Conservation (phyloP, 2,113 vertebrate species). For the Bucco capensis region DNA sequence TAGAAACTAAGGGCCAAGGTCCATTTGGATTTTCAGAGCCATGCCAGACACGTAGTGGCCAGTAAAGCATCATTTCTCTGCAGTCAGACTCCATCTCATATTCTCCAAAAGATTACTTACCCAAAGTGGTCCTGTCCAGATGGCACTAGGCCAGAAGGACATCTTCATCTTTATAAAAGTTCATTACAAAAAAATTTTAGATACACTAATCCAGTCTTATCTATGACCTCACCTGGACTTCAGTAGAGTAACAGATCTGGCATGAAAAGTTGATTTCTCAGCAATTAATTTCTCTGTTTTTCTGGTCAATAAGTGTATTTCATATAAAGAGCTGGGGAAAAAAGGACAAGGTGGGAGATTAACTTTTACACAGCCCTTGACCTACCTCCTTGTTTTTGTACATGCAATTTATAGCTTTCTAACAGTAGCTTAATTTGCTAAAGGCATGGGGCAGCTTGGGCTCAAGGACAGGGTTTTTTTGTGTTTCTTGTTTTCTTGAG, state of each 20-base stretch:
- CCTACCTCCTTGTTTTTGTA: not conserved
- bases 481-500: not conserved
- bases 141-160: not conserved
- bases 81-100: not conserved
- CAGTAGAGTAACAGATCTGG: not conserved
- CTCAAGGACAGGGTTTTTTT: not conserved
- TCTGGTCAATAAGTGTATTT: not conserved
- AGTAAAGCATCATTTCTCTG: not conserved
- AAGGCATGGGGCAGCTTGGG: not conserved
- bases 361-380: slow-evolving; percentile 10
- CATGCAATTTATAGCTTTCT: not conserved
- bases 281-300: not conserved
- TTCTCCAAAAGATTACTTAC: not conserved
- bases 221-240: not conserved
- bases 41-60: not conserved
- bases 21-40: not conserved
- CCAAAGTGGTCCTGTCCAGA: not conserved
- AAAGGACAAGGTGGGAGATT: not conserved
- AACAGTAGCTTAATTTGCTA: not conserved
- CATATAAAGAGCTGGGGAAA: not conserved
- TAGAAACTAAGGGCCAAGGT: not conserved
- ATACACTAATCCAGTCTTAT: not conserved
- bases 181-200: not conserved
- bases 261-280: not conserved
- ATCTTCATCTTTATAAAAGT: not conserved